A percentile compares a stretch with the other conserved stretches of the same genome.
Conservation (phyloP, 2,797 vertebrate genomes). For the Aulostomus chinensis region DNA sequence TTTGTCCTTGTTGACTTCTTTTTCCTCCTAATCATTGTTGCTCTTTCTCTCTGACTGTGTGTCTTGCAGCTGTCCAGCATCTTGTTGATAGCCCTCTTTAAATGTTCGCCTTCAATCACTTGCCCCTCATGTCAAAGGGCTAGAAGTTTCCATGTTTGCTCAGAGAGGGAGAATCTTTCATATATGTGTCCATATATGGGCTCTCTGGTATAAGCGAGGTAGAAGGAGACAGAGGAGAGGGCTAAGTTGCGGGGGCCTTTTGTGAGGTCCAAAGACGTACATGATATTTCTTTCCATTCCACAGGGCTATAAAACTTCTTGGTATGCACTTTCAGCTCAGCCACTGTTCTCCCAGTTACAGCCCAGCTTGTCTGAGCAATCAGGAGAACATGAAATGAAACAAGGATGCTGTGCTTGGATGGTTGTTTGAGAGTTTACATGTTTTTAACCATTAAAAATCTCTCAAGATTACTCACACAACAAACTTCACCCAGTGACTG, state of each 20-base stretch:
- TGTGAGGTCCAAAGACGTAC: constrained; percentile 70
- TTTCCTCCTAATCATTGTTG: constrained; percentile 12
- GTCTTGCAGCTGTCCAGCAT: constrained; percentile 33
- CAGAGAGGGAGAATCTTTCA: constrained; percentile 59
- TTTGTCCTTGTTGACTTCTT: constrained; percentile 10
- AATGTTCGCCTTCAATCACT: constrained; percentile 70
- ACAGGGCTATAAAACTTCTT: constrained; percentile 71
- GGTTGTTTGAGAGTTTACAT: too few species aligned
- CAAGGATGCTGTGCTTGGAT: constrained; percentile 37
- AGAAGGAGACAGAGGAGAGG: constrained; percentile 55
- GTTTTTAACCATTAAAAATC: too few species aligned
- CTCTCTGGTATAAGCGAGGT: constrained; percentile 53
- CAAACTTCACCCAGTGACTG: too few species aligned
- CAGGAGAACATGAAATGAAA: constrained; percentile 30
- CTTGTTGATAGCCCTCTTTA: constrained; percentile 50
- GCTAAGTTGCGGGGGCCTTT: constrained; percentile 59
- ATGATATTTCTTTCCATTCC: constrained; percentile 78
- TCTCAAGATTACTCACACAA: too few species aligned
- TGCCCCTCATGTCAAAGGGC: constrained; percentile 62
- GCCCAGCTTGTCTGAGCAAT: constrained; percentile 32
- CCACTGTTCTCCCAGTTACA: constrained; percentile 58
- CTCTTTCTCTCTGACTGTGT: constrained; percentile 12
- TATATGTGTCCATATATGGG: constrained; percentile 78
- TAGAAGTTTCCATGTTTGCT: constrained; percentile 68
- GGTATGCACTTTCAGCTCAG: constrained; percentile 67